Evolutionary conservation across 2,888 invertebrate genomes (phyloP).

Genomic region (Drosophila anceps): DNA sequence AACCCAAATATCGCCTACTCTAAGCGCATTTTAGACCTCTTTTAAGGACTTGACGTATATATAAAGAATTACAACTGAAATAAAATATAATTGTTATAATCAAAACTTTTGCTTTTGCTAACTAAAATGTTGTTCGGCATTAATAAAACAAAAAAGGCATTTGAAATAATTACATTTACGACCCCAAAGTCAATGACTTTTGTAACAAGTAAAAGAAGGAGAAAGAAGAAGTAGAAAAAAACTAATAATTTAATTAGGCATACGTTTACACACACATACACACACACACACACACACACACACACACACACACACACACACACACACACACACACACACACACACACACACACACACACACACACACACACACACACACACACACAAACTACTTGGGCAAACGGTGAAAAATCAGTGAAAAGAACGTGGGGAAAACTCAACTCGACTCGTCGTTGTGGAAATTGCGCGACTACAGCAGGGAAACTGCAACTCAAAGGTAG

Average conservation of each 20-base stretch:
- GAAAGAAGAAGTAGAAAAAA: conserved; percentile 32
- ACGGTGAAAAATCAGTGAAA: conserved; percentile 62
- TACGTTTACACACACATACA: conserved; percentile 32
- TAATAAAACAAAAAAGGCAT: background rate
- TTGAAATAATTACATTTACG: conserved; percentile 21
- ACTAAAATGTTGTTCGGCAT: background rate
- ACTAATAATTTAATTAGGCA: conserved; percentile 70
- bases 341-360: conserved; percentile 28
- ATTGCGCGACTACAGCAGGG: conserved; percentile 32
- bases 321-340: conserved; percentile 33
- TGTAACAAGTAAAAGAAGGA: conserved; percentile 12
- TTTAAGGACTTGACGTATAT: background rate
- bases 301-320: conserved; percentile 37
- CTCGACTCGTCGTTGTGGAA: conserved; percentile 52
- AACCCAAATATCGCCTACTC: background rate
- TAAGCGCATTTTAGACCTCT: background rate
- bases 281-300: conserved; percentile 33
- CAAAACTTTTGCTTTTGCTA: background rate
- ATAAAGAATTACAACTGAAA: background rate
- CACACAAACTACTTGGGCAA: conserved; percentile 40
- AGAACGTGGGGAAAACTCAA: conserved; percentile 56
- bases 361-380: conserved; percentile 30
- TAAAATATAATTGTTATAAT: background rate
- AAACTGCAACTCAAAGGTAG: conserved; percentile 63
- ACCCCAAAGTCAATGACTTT: conserved; percentile 56